Base-by-base conservation (phyloP, 1,140 invertebrate species). In the Stenopsyche tienmushanensis region DNA sequence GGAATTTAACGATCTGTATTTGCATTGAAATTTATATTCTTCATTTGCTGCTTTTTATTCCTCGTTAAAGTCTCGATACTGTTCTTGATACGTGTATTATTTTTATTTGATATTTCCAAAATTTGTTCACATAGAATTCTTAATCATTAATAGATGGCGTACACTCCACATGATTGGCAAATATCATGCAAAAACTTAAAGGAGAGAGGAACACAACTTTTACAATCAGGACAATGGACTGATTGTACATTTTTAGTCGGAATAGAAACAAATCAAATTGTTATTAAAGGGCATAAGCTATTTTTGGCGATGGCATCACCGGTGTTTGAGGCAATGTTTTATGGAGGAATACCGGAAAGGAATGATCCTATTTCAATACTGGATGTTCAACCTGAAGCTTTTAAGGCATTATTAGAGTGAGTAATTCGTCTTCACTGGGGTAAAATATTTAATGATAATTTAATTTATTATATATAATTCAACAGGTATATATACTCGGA, bases 181-280 rank as follows among this genome's bases (percentile, higher is more conserved):
- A 83, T 85, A 62, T 82, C 81, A 62, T 86, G 87, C 64, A 84
- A 86, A 53, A 83, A 84, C 71, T 77, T 91, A 20, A 85, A 86
- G 62, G 83, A 90, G 72, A 79, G 90, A 52, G 88, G 88, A 3
- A 82, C 84, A 53, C 84, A 90, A 74, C 72, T 93, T 23, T 73
- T 92, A 2, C 85, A 90, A 70, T 86, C 86, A 10, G 88, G 88
- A 54, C 85, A 88, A 77, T 92, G 90, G 90, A 84, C 88, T 8
- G 90, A 93, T 71, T 92, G 90, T 73, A 85, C 84, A 20, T 93
- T 93, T 72, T 77, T 92, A 59, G 90, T 93, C n/a, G 91, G 91
- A 1, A 82, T 85, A n/a, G 86, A 88, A 71, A 85, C 87, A 0
- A 84, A 90, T 72, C 88, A 90, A 71, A 83, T 90, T 69, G 80